Conservation (phyloP, 2,888 invertebrate genomes). For the Syrphus vitripennis region DNA sequence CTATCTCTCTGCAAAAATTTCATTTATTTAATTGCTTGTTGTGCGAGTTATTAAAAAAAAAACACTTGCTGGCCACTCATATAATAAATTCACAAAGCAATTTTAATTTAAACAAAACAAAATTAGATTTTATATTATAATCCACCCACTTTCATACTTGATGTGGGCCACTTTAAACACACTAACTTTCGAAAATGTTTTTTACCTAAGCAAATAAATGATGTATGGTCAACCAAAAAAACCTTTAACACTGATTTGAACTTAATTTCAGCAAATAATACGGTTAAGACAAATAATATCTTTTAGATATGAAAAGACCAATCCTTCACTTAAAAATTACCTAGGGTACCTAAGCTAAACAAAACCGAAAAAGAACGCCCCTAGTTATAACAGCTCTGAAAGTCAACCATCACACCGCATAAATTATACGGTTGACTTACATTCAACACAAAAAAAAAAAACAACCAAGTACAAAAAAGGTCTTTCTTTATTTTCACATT, state of each 20-base stretch:
- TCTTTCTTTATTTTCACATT: background rate
- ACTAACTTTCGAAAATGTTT: background rate
- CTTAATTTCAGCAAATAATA: background rate
- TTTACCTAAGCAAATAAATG: background rate
- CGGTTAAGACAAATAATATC: background rate
- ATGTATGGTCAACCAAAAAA: background rate
- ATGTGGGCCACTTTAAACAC: background rate
- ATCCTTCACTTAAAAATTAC: background rate
- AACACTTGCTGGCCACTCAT: background rate
- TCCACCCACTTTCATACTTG: background rate
- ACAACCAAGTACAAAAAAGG: background rate
- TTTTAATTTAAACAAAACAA: background rate
- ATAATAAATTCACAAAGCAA: background rate
- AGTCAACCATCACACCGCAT: slow-evolving; percentile 14
- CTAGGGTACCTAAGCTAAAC: background rate
- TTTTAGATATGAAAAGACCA: background rate
- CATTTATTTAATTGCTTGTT: background rate
- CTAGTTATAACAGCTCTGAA: background rate
- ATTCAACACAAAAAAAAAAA: background rate
- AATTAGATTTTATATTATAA: background rate
- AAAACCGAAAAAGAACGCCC: slow-evolving; percentile 1
- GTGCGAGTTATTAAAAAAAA: background rate
- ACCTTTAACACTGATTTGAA: background rate
- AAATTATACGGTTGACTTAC: slow-evolving; percentile 24
- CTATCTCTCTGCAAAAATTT: no score